Evolutionary conservation across 2,113 vertebrate genomes (phyloP), one percentile per base, ranked within the genome.

Genomic region (Ammodytes dubius): DNA sequence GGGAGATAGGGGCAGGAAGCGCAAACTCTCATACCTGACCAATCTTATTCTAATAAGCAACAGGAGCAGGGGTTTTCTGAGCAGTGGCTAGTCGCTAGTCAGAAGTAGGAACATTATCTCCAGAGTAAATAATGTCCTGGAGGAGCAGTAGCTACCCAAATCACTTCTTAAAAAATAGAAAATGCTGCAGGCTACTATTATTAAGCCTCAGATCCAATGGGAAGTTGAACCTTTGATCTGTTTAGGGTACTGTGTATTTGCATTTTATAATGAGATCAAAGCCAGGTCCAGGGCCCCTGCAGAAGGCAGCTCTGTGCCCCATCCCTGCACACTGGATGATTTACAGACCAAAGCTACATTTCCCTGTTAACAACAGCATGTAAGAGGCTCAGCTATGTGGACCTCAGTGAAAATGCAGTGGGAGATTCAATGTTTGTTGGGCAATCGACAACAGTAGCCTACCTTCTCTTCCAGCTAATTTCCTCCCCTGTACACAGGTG

Each of bases 211-310:
- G 84, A 88, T 92, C 93, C 90, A 94, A 91, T 94, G 81, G 92
- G 83, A 92, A 93, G 91, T 85, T 91, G 85, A 94, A 95, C 93
- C 94, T 95, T 95, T 96, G 95, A 95, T 96, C 94, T 93, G 92
- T 93, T 95, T 93, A 94, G 91, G 93, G 87, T 94, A 83, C 82
- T 91, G 89, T 84, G 85, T 89, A 95, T 95, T 95, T 95, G 95
- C 94, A 95, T 95, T 95, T 94, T 92, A 95, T 94, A 95, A 95
- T 95, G 93, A 94, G 92, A 95, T 95, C 92, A 94, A 94, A 93
- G 91, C 81, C 59, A 91, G 88, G 93, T 93, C 90, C 84, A 88
- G 79, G 91, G 87, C 91, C 79, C 74, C 84, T 77, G 81, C 85
- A 91, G 90, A 88, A 91, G 90, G 83, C 84, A 86, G 87, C 83